Evolutionary conservation across 2,797 vertebrate species (phyloP).

Genomic region (Rhinella marina): DNA sequence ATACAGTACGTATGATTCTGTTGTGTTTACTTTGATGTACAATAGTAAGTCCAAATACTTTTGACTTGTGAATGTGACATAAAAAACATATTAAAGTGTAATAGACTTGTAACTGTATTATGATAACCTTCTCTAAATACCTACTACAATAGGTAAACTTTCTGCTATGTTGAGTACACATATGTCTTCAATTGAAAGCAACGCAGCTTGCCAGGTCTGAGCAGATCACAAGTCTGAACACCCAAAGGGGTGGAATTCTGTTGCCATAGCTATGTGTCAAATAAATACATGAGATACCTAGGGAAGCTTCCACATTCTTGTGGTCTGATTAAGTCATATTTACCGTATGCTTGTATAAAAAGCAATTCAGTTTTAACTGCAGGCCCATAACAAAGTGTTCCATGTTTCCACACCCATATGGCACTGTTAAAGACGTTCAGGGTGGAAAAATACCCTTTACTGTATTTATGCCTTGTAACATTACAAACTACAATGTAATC

Average conservation of each 20-base stretch:
- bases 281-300: slow-evolving; percentile 90
- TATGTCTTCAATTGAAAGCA: slow-evolving; percentile 78
- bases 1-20: background rate
- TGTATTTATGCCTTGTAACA: slow-evolving; percentile 48
- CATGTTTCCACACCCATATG: slow-evolving; percentile 62
- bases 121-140: slow-evolving; percentile 29
- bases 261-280: slow-evolving; percentile 83
- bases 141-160: slow-evolving; percentile 68
- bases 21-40: background rate
- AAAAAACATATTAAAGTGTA: background rate
- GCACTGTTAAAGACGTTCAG: slow-evolving; percentile 55
- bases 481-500: slow-evolving; percentile 51
- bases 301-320: slow-evolving; percentile 92
- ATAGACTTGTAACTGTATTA: background rate
- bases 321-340: slow-evolving; percentile 80
- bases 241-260: slow-evolving; percentile 75
- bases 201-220: slow-evolving; percentile 73
- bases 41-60: background rate
- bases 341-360: slow-evolving; percentile 75
- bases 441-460: slow-evolving; percentile 59
- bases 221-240: slow-evolving; percentile 75
- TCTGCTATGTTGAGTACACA: slow-evolving; percentile 70
- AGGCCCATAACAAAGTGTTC: slow-evolving; percentile 61
- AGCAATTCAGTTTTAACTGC: slow-evolving; percentile 68
- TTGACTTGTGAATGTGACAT: background rate